Percentiles rank a stretch among this genome's conserved stretches.
phyloP scores from a whole-genome alignment of 2,888 invertebrate species.

The Mamestra brassicae region DNA sequence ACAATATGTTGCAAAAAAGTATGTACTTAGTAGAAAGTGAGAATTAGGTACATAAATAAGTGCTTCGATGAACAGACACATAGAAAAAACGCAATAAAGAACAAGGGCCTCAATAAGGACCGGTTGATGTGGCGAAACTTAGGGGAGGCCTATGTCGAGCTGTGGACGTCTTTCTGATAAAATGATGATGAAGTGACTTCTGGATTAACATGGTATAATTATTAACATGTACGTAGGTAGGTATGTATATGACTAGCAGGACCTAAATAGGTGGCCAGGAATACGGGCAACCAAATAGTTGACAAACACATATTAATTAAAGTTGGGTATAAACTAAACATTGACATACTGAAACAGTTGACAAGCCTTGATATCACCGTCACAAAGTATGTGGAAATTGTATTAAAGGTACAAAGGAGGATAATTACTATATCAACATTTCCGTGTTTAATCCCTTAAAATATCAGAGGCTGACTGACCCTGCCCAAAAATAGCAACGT shows the following conservation, averaged over 20 bases:
- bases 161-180: too few species aligned
- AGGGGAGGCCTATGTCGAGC: too few species aligned
- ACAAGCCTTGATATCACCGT: background rate
- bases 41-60: background rate
- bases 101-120: background rate
- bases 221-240: too few species aligned
- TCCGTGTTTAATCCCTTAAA: background rate
- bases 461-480: background rate
- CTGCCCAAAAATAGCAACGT: background rate
- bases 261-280: too few species aligned
- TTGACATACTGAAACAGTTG: conserved; percentile 5
- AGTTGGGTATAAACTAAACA: background rate
- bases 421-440: background rate
- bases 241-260: too few species aligned
- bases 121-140: too few species aligned
- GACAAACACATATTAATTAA: conserved; percentile 13
- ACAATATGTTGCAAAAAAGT: background rate
- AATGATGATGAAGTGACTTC: too few species aligned
- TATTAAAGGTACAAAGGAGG: background rate
- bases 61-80: conserved; percentile 1
- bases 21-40: background rate
- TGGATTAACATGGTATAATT: too few species aligned
- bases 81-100: too few species aligned
- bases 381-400: background rate
- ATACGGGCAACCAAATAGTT: conserved; percentile 9